A percentile compares a stretch with the other conserved stretches of the same genome.
Evolutionary conservation across 2,888 invertebrate species (phyloP).

Genomic region (Aphrophora alni): DNA sequence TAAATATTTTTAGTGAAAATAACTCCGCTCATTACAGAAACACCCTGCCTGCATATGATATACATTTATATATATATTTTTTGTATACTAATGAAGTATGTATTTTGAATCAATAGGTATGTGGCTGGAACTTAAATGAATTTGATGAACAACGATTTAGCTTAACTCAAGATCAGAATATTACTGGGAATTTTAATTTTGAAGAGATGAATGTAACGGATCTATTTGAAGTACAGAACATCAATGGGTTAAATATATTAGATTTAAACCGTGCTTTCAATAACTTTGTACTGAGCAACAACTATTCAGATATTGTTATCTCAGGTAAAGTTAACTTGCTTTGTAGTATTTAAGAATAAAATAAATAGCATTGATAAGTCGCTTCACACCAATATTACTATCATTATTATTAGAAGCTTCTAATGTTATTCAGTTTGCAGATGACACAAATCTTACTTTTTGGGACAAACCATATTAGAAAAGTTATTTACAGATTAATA

Average conservation of each 20-base stretch:
- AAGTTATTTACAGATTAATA: too few relatives aligned
- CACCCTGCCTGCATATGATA: too few relatives aligned
- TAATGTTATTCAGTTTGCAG: too few relatives aligned
- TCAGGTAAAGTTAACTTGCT: neutral
- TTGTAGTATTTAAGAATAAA: neutral
- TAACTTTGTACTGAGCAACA: neutral
- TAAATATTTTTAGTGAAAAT: too few relatives aligned
- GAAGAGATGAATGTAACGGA: neutral
- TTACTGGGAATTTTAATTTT: conserved; percentile 18
- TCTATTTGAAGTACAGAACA: neutral
- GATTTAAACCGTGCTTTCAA: neutral
- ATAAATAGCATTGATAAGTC: too few relatives aligned
- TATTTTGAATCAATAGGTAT: conserved; percentile 17
- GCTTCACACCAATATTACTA: too few relatives aligned
- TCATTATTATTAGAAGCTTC: too few relatives aligned
- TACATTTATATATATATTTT: too few relatives aligned
- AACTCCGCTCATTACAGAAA: too few relatives aligned
- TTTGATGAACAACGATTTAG: conserved; percentile 26
- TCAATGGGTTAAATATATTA: conserved; percentile 7
- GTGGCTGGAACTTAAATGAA: neutral
- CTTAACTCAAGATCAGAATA: conserved; percentile 19
- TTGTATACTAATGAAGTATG: neutral
- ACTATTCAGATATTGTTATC: neutral
- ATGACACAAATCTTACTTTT: too few relatives aligned
- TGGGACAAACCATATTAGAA: too few relatives aligned